Conservation (phyloP, 2,113 vertebrate species). For the Bubo blakistoni region DNA sequence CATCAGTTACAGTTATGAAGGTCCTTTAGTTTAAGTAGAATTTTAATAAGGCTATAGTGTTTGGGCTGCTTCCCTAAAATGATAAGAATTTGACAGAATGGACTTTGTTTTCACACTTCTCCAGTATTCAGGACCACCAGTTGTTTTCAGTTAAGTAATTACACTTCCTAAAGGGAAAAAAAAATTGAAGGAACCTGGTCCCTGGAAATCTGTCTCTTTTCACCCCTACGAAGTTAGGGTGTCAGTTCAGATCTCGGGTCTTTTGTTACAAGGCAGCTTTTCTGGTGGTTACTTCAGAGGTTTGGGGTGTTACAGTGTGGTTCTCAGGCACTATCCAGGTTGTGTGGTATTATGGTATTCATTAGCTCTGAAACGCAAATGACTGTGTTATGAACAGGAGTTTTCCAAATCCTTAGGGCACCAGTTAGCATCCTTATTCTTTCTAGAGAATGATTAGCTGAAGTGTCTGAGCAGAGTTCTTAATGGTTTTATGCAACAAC, state of each 20-base stretch:
- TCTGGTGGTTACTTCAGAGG: neutral
- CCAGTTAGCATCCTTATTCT: neutral
- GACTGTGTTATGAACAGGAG: neutral
- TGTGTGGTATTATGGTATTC: neutral
- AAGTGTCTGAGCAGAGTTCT: neutral
- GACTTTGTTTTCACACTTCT: neutral
- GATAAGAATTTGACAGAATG: neutral
- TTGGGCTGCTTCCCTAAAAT: neutral
- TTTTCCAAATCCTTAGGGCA: neutral
- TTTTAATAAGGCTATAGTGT: neutral
- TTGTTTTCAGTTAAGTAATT: neutral
- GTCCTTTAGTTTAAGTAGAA: neutral
- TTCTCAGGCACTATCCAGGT: neutral
- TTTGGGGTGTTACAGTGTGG: neutral
- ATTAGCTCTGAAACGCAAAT: neutral
- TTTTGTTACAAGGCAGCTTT: neutral
- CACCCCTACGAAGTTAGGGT: neutral
- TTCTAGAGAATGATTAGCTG: neutral
- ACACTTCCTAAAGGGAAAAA: neutral
- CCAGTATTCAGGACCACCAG: accelerated
- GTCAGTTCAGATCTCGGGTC: neutral
- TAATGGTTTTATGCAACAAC: neutral
- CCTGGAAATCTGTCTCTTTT: neutral
- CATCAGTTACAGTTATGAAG: neutral
- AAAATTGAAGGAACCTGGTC: neutral